Evolutionary conservation across 2,797 vertebrate genomes (phyloP).

Genomic region (Sebastes nivosus): DNA sequence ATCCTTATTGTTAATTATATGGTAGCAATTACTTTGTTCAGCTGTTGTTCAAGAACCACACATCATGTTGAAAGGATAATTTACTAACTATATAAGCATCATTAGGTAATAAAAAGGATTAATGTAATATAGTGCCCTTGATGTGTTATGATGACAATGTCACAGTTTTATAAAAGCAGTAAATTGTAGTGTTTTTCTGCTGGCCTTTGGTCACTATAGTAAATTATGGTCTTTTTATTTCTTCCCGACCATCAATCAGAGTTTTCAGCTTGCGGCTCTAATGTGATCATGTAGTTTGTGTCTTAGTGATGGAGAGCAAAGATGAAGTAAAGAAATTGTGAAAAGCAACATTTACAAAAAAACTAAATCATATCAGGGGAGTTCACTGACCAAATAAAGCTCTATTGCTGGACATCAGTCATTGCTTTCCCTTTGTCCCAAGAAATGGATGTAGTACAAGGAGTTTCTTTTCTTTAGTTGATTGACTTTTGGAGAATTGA

Average conservation of each 20-base stretch:
- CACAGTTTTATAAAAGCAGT: not conserved
- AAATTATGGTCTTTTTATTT: not conserved
- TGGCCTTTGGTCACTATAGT: not conserved
- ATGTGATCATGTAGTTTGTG: not conserved
- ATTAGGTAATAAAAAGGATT: not conserved
- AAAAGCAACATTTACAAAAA: not conserved
- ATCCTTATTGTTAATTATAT: not conserved
- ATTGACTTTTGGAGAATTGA: not conserved
- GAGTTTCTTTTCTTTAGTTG: not conserved
- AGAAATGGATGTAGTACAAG: not conserved
- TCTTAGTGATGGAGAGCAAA: not conserved
- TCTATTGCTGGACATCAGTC: not conserved
- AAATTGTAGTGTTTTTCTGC: not conserved
- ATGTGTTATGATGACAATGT: not conserved
- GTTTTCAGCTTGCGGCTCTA: not conserved
- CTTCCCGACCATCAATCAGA: not conserved
- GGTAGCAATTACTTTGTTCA: not conserved
- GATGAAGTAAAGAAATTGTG: not conserved
- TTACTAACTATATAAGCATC: not conserved
- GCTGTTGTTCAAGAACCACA: not conserved
- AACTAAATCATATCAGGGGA: not conserved
- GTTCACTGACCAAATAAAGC: not conserved
- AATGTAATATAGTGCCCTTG: not conserved
- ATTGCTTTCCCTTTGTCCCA: not conserved
- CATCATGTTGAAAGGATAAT: not conserved